These are phyloP conservation scores for Apodemia zela DNA, from an alignment of 2,888 invertebrate species.

Conservation along the genomic window DNA sequence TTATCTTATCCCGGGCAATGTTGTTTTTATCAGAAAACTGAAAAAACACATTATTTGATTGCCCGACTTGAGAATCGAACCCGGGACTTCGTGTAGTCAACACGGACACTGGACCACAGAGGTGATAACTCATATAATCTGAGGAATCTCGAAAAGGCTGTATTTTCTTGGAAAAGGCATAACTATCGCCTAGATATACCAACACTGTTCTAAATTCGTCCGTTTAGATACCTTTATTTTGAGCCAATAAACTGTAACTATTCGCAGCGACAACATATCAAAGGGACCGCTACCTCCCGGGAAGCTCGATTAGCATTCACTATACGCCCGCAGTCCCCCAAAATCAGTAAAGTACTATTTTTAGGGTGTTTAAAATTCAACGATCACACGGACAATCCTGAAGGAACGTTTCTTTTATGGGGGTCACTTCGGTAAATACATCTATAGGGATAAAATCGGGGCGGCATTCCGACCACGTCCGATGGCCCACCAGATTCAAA, in stretches of 20 bases:
- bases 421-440: constrained; percentile 68
- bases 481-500: constrained; percentile 20
- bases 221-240: background rate
- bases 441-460: constrained; percentile 45
- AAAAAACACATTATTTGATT: no score
- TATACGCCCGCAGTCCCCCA: constrained; percentile 30
- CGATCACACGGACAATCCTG: constrained; percentile 53
- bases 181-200: no score
- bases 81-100: no score
- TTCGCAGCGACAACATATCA: background rate
- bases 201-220: background rate
- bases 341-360: constrained; percentile 52
- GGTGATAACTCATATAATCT: no score
- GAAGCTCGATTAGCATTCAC: constrained; percentile 37
- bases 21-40: no score
- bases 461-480: constrained; percentile 30
- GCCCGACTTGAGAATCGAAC: no score
- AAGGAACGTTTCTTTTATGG: constrained; percentile 57
- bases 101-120: no score
- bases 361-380: constrained; percentile 61
- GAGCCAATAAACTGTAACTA: background rate
- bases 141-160: no score
- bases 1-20: no score
- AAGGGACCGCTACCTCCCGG: constrained; percentile 8
- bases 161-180: no score